Evolutionary conservation across 2,888 invertebrate genomes (phyloP).

Genomic region (Brenthis ino): DNA sequence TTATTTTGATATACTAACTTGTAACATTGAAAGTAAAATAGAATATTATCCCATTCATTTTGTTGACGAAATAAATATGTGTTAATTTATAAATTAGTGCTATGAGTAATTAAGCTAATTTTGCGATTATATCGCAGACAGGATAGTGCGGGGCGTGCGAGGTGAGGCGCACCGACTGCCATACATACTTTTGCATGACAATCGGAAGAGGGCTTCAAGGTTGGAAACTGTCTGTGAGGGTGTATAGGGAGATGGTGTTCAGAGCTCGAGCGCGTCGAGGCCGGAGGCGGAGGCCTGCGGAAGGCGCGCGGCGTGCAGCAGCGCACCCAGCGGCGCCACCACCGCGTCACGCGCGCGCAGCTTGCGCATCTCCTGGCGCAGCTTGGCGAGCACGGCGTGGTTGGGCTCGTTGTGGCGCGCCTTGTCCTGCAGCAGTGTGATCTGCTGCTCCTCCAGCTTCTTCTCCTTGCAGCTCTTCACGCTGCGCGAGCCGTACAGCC

Average conservation of each 20-base stretch:
- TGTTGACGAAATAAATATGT: too few relatives aligned
- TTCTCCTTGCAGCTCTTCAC: conserved; percentile 95
- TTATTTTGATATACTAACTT: too few relatives aligned
- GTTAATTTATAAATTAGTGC: too few relatives aligned
- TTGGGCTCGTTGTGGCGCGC: conserved; percentile 95
- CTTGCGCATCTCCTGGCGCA: conserved; percentile 91
- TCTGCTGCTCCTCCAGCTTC: conserved; percentile 95
- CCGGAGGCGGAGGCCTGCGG: conserved; percentile 89
- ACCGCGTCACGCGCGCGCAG: conserved; percentile 85
- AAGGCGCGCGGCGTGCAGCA: conserved; percentile 70
- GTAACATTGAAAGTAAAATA: too few relatives aligned
- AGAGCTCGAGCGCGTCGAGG: conserved; percentile 89
- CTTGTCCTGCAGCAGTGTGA: conserved; percentile 90
- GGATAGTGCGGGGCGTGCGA: too few relatives aligned
- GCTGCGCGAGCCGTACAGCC: conserved; percentile 95
- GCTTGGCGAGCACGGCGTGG: conserved; percentile 93
- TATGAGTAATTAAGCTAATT: too few relatives aligned
- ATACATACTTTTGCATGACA: too few relatives aligned
- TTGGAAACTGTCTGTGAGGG: background rate
- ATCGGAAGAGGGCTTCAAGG: background rate
- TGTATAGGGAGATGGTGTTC: background rate
- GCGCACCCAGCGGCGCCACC: conserved; percentile 82
- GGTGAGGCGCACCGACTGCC: too few relatives aligned
- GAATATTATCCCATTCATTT: too few relatives aligned
- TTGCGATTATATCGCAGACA: too few relatives aligned